Conservation (phyloP, 2,113 vertebrate species). For the Mesocricetus auratus region DNA sequence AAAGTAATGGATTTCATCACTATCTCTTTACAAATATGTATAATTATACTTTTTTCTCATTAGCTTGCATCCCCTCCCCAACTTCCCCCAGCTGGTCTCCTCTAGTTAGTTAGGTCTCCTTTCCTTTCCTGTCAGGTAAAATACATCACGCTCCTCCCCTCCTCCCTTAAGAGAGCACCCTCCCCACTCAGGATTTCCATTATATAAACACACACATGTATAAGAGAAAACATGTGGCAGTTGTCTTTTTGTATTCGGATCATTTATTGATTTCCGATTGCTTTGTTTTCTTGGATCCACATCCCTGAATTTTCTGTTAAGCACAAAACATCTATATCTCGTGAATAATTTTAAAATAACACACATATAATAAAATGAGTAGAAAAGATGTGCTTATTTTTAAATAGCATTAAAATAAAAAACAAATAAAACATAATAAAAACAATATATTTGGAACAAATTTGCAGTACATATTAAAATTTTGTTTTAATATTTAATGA, state of each 20-base stretch:
- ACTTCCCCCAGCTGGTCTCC: background rate
- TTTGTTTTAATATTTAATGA: conserved; percentile 1
- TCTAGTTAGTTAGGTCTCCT: background rate
- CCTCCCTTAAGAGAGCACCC: background rate
- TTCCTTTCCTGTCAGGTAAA: background rate
- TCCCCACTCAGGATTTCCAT: background rate
- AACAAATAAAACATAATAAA: background rate
- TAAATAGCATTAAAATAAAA: conserved; percentile 10
- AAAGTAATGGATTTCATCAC: background rate
- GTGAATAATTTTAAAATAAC: background rate
- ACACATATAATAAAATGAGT: background rate
- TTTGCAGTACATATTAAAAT: background rate
- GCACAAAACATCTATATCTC: background rate
- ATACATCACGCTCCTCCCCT: background rate
- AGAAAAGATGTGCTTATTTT: background rate
- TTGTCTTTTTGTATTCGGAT: background rate
- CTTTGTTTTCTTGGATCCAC: background rate
- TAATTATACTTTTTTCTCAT: background rate
- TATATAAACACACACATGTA: background rate
- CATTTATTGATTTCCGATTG: background rate
- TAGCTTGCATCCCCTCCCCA: background rate
- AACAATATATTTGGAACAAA: background rate
- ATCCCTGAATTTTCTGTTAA: conserved; percentile 2
- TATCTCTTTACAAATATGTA: background rate
- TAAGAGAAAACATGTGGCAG: background rate